Conservation (phyloP, 2,888 invertebrate genomes). For the Spodoptera picta region DNA sequence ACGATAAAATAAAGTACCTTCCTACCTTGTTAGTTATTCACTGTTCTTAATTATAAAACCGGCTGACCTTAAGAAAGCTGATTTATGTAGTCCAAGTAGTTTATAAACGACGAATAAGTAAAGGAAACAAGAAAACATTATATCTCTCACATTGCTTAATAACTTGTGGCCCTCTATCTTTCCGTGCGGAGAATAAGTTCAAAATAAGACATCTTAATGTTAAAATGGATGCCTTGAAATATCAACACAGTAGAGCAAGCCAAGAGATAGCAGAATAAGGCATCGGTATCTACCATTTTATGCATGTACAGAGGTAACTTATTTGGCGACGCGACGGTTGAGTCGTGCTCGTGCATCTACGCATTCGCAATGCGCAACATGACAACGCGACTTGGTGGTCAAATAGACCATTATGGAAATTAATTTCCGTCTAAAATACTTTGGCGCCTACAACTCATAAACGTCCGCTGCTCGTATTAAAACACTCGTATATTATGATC, state of each 20-base stretch:
- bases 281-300: constrained; percentile 49
- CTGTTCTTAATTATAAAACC: constrained; percentile 37
- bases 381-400: constrained; percentile 53
- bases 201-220: constrained; percentile 50
- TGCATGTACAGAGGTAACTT: constrained; percentile 54
- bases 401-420: constrained; percentile 62
- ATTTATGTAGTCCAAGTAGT: constrained; percentile 27
- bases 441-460: constrained; percentile 52
- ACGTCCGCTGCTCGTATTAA: constrained; percentile 46
- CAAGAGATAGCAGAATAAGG: constrained; percentile 54
- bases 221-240: constrained; percentile 48
- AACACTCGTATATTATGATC: constrained; percentile 47
- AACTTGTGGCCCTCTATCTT: constrained; percentile 29
- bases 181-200: constrained; percentile 25
- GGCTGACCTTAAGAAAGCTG: constrained; percentile 33
- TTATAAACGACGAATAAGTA: constrained; percentile 23
- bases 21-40: constrained; percentile 8
- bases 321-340: constrained; percentile 52
- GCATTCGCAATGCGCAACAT: constrained; percentile 52
- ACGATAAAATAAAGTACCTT: constrained; percentile 4
- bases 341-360: constrained; percentile 52
- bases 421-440: constrained; percentile 63
- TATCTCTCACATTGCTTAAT: constrained; percentile 24
- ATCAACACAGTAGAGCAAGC: constrained; percentile 46
- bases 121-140: constrained; percentile 36